Conservation (phyloP, 1,140 invertebrate genomes). For the Scylla paramamosain region DNA sequence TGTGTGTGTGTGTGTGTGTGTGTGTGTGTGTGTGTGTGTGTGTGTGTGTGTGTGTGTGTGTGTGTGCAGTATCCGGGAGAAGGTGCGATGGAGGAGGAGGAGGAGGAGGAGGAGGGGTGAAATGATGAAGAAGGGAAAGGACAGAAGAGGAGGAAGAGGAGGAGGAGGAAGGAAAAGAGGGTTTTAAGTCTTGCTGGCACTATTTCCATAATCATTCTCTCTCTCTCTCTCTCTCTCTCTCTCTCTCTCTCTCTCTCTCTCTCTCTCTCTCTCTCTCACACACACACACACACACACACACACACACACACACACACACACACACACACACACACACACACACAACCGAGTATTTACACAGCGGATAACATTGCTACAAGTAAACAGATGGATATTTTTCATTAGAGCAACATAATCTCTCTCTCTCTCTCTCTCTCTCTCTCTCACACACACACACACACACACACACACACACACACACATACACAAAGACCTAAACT, state of each 20-base stretch:
- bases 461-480: too few relatives aligned
- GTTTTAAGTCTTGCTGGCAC: conserved; percentile 18
- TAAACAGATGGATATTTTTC: too few relatives aligned
- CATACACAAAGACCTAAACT: background rate
- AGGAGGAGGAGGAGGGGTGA: background rate
- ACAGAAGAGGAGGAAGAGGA: background rate
- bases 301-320: conserved; percentile 33
- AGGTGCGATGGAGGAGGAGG: background rate
- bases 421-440: conserved; percentile 27
- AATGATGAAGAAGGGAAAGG: background rate
- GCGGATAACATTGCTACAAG: too few relatives aligned
- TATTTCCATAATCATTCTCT: background rate
- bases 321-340: background rate
- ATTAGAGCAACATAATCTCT: too few relatives aligned
- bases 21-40: conserved; percentile 41
- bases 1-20: conserved; percentile 41
- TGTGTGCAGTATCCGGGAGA: background rate
- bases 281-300: background rate
- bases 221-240: background rate
- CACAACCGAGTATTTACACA: too few relatives aligned
- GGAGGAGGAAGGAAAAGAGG: background rate
- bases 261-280: too few relatives aligned
- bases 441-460: too few relatives aligned
- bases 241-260: background rate
- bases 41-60: conserved; percentile 22